These are phyloP conservation scores for Hipposideros larvatus DNA, from an alignment of 2,797 vertebrate genomes.

Conservation along the genomic window DNA sequence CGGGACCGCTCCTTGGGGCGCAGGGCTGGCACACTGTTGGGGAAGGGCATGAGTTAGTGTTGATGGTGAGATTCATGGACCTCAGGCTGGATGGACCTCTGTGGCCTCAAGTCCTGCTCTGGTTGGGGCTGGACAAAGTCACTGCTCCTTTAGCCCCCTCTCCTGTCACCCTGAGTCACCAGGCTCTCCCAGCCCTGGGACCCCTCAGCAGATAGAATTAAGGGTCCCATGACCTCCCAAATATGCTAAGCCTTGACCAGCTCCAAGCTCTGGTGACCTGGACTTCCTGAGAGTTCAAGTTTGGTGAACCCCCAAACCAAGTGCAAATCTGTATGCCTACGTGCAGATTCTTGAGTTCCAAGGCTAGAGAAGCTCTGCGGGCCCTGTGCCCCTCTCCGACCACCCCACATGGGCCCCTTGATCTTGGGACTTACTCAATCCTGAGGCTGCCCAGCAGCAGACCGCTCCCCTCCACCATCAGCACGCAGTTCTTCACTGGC, in stretches of 20 bases:
- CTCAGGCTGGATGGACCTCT: fast-evolving
- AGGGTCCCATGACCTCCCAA: not conserved
- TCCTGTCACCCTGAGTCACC: not conserved
- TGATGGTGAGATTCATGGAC: too few species aligned
- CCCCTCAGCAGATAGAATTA: too few species aligned
- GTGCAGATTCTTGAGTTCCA: not conserved
- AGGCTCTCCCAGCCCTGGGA: not conserved
- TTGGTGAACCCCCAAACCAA: not conserved
- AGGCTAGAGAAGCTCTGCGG: not conserved
- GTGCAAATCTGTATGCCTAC: not conserved
- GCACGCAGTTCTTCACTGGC: constrained; percentile 83
- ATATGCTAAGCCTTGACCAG: not conserved
- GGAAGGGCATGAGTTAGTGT: not conserved
- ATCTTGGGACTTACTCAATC: constrained; percentile 84
- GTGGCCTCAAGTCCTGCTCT: not conserved
- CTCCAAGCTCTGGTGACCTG: not conserved
- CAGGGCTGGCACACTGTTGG: constrained; percentile 84
- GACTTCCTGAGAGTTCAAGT: not conserved
- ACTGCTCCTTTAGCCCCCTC: not conserved
- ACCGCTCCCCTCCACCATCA: constrained; percentile 88
- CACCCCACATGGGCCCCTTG: fast-evolving
- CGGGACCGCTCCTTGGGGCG: constrained; percentile 84
- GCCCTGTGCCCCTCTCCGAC: fast-evolving
- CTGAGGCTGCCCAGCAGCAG: constrained; percentile 85
- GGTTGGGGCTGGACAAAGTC: not conserved